A percentile compares a stretch with the other conserved stretches of the same genome.
Conservation (phyloP, 1,140 invertebrate genomes). For the Neodiprion virginianus region DNA sequence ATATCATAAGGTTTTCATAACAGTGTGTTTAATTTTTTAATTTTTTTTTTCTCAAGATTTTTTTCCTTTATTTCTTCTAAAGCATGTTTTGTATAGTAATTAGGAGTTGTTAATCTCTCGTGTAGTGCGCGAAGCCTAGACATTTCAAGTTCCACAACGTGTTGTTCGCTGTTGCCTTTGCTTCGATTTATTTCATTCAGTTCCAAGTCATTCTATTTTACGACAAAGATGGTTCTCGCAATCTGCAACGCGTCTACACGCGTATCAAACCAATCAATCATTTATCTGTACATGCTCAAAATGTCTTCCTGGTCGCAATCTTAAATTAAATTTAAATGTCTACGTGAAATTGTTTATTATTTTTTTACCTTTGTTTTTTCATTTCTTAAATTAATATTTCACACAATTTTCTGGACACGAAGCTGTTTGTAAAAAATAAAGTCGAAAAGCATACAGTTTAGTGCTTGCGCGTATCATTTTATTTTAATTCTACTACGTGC, state of each 20-base stretch:
- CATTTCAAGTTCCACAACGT: constrained; percentile 32
- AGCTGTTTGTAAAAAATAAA: constrained; percentile 34
- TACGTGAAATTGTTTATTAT: constrained; percentile 9
- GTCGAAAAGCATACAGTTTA: constrained; percentile 28
- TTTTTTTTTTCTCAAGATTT: constrained; percentile 16
- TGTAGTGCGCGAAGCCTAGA: constrained; percentile 33
- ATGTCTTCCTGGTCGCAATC: constrained; percentile 22
- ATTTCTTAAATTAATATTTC: constrained; percentile 15
- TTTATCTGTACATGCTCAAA: constrained; percentile 15
- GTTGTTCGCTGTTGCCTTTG: not conserved
- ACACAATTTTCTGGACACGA: constrained; percentile 25
- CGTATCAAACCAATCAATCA: constrained; percentile 22
- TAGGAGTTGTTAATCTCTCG: constrained; percentile 32
- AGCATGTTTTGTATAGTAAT: constrained; percentile 31
- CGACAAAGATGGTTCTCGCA: not conserved
- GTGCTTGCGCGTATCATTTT: constrained; percentile 23
- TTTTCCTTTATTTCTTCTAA: constrained; percentile 26
- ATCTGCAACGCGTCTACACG: constrained; percentile 17
- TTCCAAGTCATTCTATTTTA: not conserved
- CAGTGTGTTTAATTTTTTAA: constrained; percentile 23
- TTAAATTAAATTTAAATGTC: constrained; percentile 1
- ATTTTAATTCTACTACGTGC: constrained; percentile 26
- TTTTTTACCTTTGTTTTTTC: constrained; percentile 19
- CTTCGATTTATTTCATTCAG: not conserved
- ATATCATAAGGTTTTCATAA: constrained; percentile 31